These are phyloP conservation scores for Zosterops hypoxanthus DNA, from an alignment of 2,113 vertebrate genomes.

Conservation along the genomic window DNA sequence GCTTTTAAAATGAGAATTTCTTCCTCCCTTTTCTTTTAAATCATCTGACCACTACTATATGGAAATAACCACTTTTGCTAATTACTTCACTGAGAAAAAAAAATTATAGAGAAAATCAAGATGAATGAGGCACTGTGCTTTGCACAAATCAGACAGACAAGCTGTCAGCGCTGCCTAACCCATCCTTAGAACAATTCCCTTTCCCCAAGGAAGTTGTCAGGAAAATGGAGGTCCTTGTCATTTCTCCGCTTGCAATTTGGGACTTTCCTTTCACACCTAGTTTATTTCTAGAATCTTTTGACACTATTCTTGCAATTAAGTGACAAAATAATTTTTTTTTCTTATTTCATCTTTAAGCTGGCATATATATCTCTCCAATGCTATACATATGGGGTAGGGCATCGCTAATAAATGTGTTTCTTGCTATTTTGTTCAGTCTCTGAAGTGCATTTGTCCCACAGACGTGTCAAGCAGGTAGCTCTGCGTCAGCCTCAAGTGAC, in stretches of 20 bases:
- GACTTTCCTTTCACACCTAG: slow-evolving; percentile 65
- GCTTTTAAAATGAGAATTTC: not conserved
- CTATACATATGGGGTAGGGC: not conserved
- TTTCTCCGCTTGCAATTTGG: slow-evolving; percentile 61
- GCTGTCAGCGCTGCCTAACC: slow-evolving; percentile 72
- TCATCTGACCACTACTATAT: slow-evolving; percentile 27
- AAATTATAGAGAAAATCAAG: slow-evolving; percentile 41
- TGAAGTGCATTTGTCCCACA: not conserved
- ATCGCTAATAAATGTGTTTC: not conserved
- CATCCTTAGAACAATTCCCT: slow-evolving; percentile 65
- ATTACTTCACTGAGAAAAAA: slow-evolving; percentile 49
- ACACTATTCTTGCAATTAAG: slow-evolving; percentile 55
- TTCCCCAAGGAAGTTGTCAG: slow-evolving; percentile 70
- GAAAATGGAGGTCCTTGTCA: slow-evolving; percentile 74
- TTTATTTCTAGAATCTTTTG: slow-evolving; percentile 67
- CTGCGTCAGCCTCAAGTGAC: not conserved
- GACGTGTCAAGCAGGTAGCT: not conserved
- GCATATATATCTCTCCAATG: not conserved
- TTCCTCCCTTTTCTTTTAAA: not conserved
- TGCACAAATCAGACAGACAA: slow-evolving; percentile 68
- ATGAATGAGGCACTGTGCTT: slow-evolving; percentile 49
- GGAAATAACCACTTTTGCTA: slow-evolving; percentile 56
- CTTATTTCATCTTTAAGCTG: not conserved
- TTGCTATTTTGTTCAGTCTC: not conserved
- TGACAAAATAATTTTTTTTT: slow-evolving; percentile 61